phyloP scores from a whole-genome alignment of 1,140 invertebrate genomes.

The Saccostrea echinata region DNA sequence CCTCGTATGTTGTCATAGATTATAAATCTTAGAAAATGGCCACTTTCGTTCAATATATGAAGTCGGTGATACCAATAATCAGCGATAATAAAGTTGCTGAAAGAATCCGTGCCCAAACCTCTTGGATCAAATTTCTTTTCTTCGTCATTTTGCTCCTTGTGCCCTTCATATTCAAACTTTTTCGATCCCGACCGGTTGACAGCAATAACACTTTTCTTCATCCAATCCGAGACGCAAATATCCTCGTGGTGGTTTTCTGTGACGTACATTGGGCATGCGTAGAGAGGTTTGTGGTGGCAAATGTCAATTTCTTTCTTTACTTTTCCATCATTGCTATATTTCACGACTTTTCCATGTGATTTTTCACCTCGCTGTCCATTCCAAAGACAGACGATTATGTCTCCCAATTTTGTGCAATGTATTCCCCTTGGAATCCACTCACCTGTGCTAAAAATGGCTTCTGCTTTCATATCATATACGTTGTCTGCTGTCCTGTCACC shows the following conservation, averaged over 20 bases:
- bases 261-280: conserved; percentile 8
- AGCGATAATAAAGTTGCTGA: not conserved
- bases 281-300: conserved; percentile 30
- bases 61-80: conserved; percentile 17
- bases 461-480: not conserved
- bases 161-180: conserved; percentile 8
- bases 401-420: not conserved
- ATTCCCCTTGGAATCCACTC: conserved; percentile 6
- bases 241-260: not conserved
- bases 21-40: not conserved
- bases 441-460: not conserved
- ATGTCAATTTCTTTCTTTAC: conserved; percentile 6
- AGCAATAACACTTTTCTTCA: not conserved
- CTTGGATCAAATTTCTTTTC: not conserved
- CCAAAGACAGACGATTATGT: not conserved
- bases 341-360: not conserved
- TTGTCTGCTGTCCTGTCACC: not conserved
- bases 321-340: not conserved
- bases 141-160: conserved; percentile 1
- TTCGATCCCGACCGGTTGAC: not conserved
- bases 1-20: not conserved
- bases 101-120: not conserved
- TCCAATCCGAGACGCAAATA: not conserved
- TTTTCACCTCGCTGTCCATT: not conserved
- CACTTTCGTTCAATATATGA: not conserved